Percentiles rank a stretch among this genome's conserved stretches.
Evolutionary conservation across 2,888 invertebrate genomes (phyloP).

Genomic region (Holacanthella duospinosa): DNA sequence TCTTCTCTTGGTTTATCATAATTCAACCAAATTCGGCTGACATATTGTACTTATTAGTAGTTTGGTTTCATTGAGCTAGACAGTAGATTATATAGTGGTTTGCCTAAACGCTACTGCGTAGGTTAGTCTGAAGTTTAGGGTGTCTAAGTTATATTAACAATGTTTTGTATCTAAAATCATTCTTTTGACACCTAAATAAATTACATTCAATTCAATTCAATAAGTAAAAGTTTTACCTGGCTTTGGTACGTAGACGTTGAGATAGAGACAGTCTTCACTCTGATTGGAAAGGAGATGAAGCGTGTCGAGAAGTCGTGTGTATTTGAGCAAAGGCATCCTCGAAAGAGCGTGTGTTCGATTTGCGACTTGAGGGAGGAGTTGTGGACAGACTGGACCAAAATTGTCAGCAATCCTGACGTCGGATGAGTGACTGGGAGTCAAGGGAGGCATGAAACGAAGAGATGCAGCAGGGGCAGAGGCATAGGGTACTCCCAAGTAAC

Average conservation of each 20-base stretch:
- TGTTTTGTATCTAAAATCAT: no score
- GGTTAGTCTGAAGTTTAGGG: no score
- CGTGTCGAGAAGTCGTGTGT: conserved; percentile 34
- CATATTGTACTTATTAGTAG: no score
- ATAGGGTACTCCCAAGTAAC: conserved; percentile 60
- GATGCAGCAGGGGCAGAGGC: conserved; percentile 83
- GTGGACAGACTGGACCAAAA: conserved; percentile 86
- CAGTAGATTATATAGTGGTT: no score
- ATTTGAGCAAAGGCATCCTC: conserved; percentile 38
- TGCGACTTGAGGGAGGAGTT: conserved; percentile 65
- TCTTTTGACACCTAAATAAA: no score
- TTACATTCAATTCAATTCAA: no score
- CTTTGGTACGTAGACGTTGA: conserved; percentile 24
- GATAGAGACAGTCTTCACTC: conserved; percentile 37
- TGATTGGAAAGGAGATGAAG: conserved; percentile 34
- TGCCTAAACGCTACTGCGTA: no score
- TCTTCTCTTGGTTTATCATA: no score
- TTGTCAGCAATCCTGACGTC: conserved; percentile 77
- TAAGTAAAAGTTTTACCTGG: no score
- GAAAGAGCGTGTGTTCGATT: conserved; percentile 35
- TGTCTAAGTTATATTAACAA: no score
- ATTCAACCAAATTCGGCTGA: no score
- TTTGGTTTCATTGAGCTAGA: no score
- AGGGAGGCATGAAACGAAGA: conserved; percentile 90
- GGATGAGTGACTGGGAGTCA: conserved; percentile 82